Base-by-base conservation (phyloP, 2,888 invertebrate genomes). In the Eulithis testata region DNA sequence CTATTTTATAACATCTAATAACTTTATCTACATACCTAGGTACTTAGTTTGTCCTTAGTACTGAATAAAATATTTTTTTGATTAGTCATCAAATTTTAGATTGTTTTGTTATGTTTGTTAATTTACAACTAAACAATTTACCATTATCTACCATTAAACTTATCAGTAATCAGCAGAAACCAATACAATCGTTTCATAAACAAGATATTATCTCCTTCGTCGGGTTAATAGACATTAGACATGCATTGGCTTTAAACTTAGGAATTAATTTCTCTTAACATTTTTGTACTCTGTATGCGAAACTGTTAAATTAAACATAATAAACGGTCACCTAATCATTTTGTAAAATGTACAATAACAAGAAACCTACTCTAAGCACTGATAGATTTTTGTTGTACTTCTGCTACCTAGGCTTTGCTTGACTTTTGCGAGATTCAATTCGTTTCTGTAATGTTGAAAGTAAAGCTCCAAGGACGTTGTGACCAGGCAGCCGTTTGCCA, bases 401-500 rank as follows among this genome's bases (percentile, higher is more conserved):
- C 14, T 78, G 88, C 86, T 91, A 91, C 81, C 91, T 91, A 77
- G 83, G 83, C 75, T 92, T 93, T 5, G 87, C 76, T 73, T 90
- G 90, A 60, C 72, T 88, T 76, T 92, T 93, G 65, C 96, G 94
- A 44, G 95, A 93, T 88, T 96, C 97, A 73, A 97, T 96, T 75
- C 97, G 94, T 75, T 96, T 96, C 85, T 98, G 98, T 70, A 98
- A 89, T 1, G 97, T 97, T 27, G 95, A 92, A 60, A 98, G 91
- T 31, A 98, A 91, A 11, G 97, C 97, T 8, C 96, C 96, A 11
- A 98, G 93, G 5, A 98, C 97, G 80, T 98, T 98, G 82, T 98
- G 97, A 76, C 97, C 97, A 58, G 98, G 97, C 69, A 98, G 92
- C 80, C 97, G 96, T 86, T 97, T 98, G 49, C 97, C 98, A 79